Base-by-base conservation (phyloP, 2,113 vertebrate species). In the Notarius lentiginosus region DNA sequence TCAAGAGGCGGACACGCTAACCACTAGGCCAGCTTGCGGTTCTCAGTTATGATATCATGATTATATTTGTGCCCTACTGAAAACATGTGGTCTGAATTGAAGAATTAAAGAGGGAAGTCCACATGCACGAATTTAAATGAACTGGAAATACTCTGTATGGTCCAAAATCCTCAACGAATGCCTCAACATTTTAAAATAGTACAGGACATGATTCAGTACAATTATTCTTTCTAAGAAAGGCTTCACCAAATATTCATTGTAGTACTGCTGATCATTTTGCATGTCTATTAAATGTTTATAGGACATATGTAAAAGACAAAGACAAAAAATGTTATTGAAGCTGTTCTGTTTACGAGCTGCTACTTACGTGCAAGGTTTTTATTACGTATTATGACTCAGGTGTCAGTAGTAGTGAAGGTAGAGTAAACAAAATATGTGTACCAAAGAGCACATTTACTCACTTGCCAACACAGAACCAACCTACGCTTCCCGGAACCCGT, bases 351-450 rank as follows among this genome's bases (percentile, higher is more conserved):
- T 61, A 76, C 0, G 12, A 53, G 22, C 58, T 79, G 17, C 58
- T 85, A 75, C 73, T 65, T 79, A 65, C 56, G 30, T 27, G 27
- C 82, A n/a, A 9, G 22, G 47, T 27, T n/a, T 61, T 18, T 68
- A 41, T 41, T 41, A 41, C 41, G 63, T 60, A 51, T 84, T 66
- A 75, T 55, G 11, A 84, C 61, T 11, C 66, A 82, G 68, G 83
- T 79, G 83, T 82, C 58, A 80, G 76, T 72, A 82, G 58, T 81
- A 82, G 53, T 85, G 53, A 84, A 80, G 27, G 49, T 81, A 77
- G 34, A 79, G 63, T 89, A 83, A 84, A 73, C 85, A 80, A 77
- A 84, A 66, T 79, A 55, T 68, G 61, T 86, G 77, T 85, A 79
- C 73, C 55, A 47, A 58, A 87, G 61, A 34, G 27, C 80, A 77